Base-by-base conservation (phyloP, 2,797 vertebrate species). In the Diceros bicornis region DNA sequence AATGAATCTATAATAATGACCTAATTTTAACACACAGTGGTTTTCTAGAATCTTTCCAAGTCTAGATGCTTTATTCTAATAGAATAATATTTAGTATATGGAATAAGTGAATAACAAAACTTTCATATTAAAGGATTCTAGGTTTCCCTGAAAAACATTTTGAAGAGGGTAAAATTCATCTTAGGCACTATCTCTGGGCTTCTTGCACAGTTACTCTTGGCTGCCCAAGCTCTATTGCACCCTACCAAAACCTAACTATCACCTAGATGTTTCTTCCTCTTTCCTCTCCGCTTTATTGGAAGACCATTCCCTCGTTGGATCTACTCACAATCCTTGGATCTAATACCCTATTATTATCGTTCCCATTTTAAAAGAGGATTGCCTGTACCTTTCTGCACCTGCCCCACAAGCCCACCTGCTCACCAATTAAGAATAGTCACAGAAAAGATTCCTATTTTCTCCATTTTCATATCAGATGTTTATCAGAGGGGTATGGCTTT, bases 1-100 rank as follows among this genome's bases (percentile, higher is more conserved):
- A 96, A 86, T 37, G 29, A 96, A 82, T 91, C 18, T 20, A 83
- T 92, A 17, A 77, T 17, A 83, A 71, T 79, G 37, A 79, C n/a
- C 12, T 69, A 57, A 79, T 84, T 96, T 97, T 92, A 87, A 84
- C 13, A 75, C 14, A 68, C 0, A 34, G 47, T 41, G 14, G 2
- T 88, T 92, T 96, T 77, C 41, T 72, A 86, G 68, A 75, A 7
- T 66, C 32, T 23, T 93, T 81, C 27, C 27, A 79, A 89, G 41
- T 78, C 20, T 75, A 89, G 25, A 78, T 41, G 20, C 47, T 94
- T 91, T 11, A 77, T 81, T 47, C 25, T 91, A 96, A 82, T 68
- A 37, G 12, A 83, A 94, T 44, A 89, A 92, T 68, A 72, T 12
- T 68, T 32, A 86, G 23, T 72, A 91, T 87, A n/a, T 17, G 32